Percentiles rank a stretch among this genome's conserved stretches.
Conservation (phyloP, 2,888 invertebrate species). For the Polyommatus icarus region DNA sequence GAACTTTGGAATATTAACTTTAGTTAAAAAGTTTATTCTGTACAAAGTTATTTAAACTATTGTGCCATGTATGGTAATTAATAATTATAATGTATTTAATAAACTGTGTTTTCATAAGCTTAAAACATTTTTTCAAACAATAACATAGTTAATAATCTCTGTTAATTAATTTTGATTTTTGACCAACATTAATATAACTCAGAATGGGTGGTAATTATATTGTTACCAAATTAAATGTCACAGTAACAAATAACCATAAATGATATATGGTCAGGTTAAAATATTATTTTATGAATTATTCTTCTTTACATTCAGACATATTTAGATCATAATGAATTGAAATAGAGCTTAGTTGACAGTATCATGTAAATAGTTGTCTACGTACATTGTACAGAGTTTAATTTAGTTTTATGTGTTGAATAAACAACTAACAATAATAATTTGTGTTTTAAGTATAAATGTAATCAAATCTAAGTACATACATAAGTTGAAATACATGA, state of each 20-base stretch:
- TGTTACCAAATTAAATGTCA: no score
- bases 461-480: background rate
- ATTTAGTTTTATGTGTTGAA: constrained; percentile 19
- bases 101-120: no score
- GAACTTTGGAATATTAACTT: background rate
- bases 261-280: background rate
- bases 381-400: constrained; percentile 23
- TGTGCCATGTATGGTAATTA: background rate
- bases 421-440: constrained; percentile 18
- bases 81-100: background rate
- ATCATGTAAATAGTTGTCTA: constrained; percentile 12
- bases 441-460: background rate
- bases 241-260: no score
- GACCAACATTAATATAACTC: no score
- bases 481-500: background rate
- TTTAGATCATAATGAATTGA: background rate
- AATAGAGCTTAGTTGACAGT: background rate
- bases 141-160: no score
- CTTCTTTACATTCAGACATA: background rate
- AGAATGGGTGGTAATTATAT: no score
- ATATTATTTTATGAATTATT: background rate
- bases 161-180: no score
- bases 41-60: background rate
- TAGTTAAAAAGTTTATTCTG: background rate
- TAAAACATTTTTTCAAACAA: no score